phyloP scores from a whole-genome alignment of 2,888 invertebrate genomes.

The Allophyes oxyacanthae region DNA sequence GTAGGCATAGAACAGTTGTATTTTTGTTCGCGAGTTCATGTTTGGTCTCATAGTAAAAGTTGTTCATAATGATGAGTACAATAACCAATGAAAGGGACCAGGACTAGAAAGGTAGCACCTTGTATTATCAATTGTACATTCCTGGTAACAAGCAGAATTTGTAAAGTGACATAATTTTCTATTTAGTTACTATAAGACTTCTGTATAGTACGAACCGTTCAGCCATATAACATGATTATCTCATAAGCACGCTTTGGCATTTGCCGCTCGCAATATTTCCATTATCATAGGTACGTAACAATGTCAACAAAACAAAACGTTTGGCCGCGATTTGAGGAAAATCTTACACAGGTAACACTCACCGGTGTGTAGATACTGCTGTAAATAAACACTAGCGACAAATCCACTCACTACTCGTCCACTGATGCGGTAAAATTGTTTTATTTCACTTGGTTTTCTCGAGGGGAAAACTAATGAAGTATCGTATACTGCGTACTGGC shows the following conservation, averaged over 20 bases:
- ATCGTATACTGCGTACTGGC: slow-evolving; percentile 60
- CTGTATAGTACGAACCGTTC: not conserved
- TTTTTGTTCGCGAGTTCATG: too few species aligned
- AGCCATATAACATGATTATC: slow-evolving; percentile 1
- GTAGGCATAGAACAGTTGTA: too few species aligned
- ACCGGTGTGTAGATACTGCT: slow-evolving; percentile 62
- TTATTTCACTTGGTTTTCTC: slow-evolving; percentile 85
- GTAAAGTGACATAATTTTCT: too few species aligned
- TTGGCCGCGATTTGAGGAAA: slow-evolving; percentile 60
- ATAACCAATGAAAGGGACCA: too few species aligned
- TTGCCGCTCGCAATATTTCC: slow-evolving; percentile 57
- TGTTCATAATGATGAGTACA: too few species aligned
- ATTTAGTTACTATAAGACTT: not conserved
- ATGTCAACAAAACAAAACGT: slow-evolving; percentile 75
- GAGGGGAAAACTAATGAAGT: slow-evolving; percentile 81
- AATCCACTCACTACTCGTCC: slow-evolving; percentile 73
- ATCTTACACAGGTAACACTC: slow-evolving; percentile 62
- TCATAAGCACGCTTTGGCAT: slow-evolving; percentile 18
- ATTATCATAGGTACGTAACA: slow-evolving; percentile 64
- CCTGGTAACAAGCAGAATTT: too few species aligned
- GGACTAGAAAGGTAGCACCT: too few species aligned
- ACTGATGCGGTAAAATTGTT: slow-evolving; percentile 57
- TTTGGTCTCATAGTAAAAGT: too few species aligned
- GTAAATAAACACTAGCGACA: slow-evolving; percentile 59
- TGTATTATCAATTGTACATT: too few species aligned